Base-by-base conservation (phyloP, 1,140 invertebrate genomes). In the Bicyclus anynana region DNA sequence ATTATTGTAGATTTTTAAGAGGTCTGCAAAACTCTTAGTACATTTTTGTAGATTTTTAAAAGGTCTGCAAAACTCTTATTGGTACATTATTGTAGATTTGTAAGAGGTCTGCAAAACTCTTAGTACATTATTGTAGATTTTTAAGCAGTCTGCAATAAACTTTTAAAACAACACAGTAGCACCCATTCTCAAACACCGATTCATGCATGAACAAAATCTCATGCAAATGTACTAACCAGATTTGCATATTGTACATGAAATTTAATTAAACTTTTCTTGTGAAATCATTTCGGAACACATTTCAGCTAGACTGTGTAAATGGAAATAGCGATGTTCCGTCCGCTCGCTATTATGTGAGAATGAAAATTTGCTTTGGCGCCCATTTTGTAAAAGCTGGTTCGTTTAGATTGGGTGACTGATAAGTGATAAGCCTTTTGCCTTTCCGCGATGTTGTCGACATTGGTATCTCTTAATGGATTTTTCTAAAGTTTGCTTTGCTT, bases 241-340 rank as follows among this genome's bases (percentile, higher is more conserved):
- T 57, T 57, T 50, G 55, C 55, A 57, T 57, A 50, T 57, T 50
- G 42, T 17, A 57, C 49, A 29, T 48, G 17, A 48, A 40, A 50
- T 57, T 50, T 57, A 57, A 57, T 50, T 57, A 47, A 57, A 50
- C 35, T 57, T 57, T 29, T 49, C 47, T 49, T 13, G 20, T 42
- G 27, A 40, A 40, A 27, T 26, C 46, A 13, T 35, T 42, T 26
- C 35, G 29, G 29, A 33, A 33, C 12, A 33, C 29, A 33, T 33
- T 33, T 33, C n/a, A 33, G 10, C 7, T 33, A 12, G 9, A 33
- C n/a, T 33, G 29, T 33, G 29, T 33, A 3, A 33, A 33, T 33
- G 29, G 7, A 33, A 33, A 33, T 33, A n/a, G n/a, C n/a, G 29
- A 33, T 12, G 29, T 33, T 33, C 9, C 23, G 23, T 26, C 10